A percentile compares a stretch with the other conserved stretches of the same genome.
Evolutionary conservation across 2,797 vertebrate species (phyloP).

Genomic region (Chelonia mydas): DNA sequence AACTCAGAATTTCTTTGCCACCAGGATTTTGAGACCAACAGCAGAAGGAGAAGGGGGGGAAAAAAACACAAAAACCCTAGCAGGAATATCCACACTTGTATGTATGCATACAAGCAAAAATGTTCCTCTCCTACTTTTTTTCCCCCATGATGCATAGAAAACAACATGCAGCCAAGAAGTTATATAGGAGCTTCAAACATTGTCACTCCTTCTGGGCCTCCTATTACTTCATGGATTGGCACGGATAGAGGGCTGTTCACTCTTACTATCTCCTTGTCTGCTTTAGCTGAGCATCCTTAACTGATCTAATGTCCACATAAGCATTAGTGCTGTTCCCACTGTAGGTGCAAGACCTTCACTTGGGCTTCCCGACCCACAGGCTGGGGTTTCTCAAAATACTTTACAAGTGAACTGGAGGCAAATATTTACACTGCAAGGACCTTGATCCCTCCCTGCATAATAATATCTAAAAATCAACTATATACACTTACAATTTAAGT

Average conservation of each 20-base stretch:
- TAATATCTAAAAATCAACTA: neutral
- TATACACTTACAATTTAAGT: neutral
- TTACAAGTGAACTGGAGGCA: neutral
- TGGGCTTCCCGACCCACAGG: neutral
- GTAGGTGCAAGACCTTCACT: neutral
- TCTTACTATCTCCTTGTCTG: neutral
- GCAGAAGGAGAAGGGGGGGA: neutral
- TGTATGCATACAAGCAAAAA: neutral
- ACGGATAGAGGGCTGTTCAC: neutral
- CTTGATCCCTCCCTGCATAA: neutral
- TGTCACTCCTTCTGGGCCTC: neutral
- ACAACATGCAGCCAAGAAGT: neutral
- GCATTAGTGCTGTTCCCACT: neutral
- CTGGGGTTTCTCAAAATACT: neutral
- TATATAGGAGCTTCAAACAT: neutral
- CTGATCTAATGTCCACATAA: neutral
- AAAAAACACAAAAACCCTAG: neutral
- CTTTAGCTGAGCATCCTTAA: neutral
- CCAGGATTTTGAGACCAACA: neutral
- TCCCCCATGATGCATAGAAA: neutral
- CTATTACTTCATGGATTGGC: neutral
- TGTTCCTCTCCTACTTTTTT: conserved; percentile 24
- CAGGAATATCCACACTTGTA: conserved; percentile 27
- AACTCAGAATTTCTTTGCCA: neutral
- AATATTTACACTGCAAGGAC: neutral